Base-by-base conservation (phyloP, 2,888 invertebrate genomes). In the Ommatoiulus sabulosus region DNA sequence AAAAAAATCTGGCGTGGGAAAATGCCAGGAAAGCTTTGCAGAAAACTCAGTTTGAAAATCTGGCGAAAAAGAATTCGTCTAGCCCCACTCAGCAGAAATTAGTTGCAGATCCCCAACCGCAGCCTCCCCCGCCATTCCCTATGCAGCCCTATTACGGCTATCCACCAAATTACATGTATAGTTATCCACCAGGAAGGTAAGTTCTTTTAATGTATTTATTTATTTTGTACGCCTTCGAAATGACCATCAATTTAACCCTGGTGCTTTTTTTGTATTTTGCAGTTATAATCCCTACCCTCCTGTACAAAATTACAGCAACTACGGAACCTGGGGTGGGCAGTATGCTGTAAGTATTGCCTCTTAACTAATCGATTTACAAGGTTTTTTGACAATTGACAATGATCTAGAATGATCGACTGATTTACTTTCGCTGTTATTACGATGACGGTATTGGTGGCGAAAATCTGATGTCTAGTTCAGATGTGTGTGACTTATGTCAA, bases 1-100 rank as follows among this genome's bases (percentile, higher is more conserved):
- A 89, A 52, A 89, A 89, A 63, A 88, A 88, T 84, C 87, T 84
- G 52, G 89, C 89, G 7, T 89, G 89, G 89, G 89, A 89, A 88
- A 89, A 87, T 43, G 89, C 89, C 12, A 43, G 89, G 15, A 89
- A 89, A 63, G 89, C 89, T 84, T 57, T 89, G 44, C 88, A 87
- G 44, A 63, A 89, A 86, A 89, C 88, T 0, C 89, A 89, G 87
- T 44, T 48, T 44, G 86, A 86, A 44, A 46, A 24, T 43, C 86
- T 8, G n/a, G 48, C 46, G 5, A 86, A 44, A 17, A 86, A 86
- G 44, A 86, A 80, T 20, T 80, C 80, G 35, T 80, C 80, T 84
- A 35, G 72, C 17, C 43, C 43, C 15, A n/a, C 43, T 7, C 72
- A 88, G 35, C 80, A n/a, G 72, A 44, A 87, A 87, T 87, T 48